phyloP scores from a whole-genome alignment of 2,113 vertebrate genomes.

The Orientallactaga bullata region DNA sequence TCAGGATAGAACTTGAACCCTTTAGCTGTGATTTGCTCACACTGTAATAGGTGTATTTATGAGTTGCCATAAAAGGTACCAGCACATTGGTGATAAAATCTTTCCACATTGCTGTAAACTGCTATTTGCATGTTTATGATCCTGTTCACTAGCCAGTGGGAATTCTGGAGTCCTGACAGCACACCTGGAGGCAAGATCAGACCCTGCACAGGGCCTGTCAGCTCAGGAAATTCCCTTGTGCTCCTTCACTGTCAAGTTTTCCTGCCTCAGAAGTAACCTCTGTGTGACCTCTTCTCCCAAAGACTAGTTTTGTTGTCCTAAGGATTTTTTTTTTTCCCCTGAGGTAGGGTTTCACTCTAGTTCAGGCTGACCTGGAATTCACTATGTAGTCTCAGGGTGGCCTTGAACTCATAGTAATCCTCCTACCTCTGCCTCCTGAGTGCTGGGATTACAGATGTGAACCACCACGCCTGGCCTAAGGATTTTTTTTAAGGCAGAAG shows the following conservation, averaged over 20 bases:
- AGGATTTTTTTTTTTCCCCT: background rate
- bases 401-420: no score
- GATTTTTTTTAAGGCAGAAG: no score
- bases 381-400: no score
- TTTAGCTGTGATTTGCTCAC: background rate
- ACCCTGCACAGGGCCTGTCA: background rate
- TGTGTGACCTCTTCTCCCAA: background rate
- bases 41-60: conserved; percentile 60
- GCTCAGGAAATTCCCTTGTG: background rate
- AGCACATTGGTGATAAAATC: background rate
- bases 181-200: background rate
- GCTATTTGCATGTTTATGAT: conserved; percentile 32
- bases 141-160: background rate
- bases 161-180: background rate
- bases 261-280: background rate
- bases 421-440: no score
- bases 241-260: background rate
- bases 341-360: no score
- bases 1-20: background rate
- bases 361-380: no score
- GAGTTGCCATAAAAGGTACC: conserved; percentile 26
- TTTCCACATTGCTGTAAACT: conserved; percentile 13
- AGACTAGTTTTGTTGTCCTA: background rate
- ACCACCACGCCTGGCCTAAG: no score
- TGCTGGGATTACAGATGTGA: no score